Conservation (phyloP, 2,888 invertebrate genomes). For the Abscondita cerata region DNA sequence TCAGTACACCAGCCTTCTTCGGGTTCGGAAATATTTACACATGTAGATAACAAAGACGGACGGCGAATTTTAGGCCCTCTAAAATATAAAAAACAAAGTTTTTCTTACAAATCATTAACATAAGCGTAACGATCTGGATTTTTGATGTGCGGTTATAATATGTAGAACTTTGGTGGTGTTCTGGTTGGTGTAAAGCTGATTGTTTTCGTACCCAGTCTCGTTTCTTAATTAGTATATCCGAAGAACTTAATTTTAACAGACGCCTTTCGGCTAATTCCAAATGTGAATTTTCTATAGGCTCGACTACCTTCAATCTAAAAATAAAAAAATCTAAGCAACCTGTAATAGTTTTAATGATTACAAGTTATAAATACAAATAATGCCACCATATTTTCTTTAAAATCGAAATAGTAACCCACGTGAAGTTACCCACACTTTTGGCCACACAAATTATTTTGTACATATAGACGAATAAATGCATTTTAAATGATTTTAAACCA, state of each 20-base stretch:
- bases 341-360: too few relatives aligned
- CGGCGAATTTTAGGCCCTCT: slow-evolving; percentile 30
- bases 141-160: slow-evolving; percentile 42
- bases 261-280: slow-evolving; percentile 90
- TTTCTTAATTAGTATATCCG: slow-evolving; percentile 77
- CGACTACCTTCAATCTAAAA: slow-evolving; percentile 77
- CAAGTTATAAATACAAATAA: too few relatives aligned
- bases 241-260: slow-evolving; percentile 78
- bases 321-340: too few relatives aligned
- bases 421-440: too few relatives aligned
- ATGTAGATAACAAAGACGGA: slow-evolving; percentile 28
- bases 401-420: too few relatives aligned
- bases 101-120: neutral
- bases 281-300: slow-evolving; percentile 86
- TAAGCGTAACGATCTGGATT: slow-evolving; percentile 33
- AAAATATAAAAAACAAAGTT: neutral
- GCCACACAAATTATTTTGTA: too few relatives aligned
- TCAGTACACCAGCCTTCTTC: slow-evolving; percentile 58
- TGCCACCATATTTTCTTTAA: too few relatives aligned
- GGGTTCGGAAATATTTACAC: slow-evolving; percentile 36
- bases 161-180: slow-evolving; percentile 50
- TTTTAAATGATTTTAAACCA: too few relatives aligned
- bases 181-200: slow-evolving; percentile 50
- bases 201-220: slow-evolving; percentile 79
- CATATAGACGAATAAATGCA: too few relatives aligned